Conservation (phyloP, 2,113 vertebrate species). For the Plestiodon gilberti region DNA sequence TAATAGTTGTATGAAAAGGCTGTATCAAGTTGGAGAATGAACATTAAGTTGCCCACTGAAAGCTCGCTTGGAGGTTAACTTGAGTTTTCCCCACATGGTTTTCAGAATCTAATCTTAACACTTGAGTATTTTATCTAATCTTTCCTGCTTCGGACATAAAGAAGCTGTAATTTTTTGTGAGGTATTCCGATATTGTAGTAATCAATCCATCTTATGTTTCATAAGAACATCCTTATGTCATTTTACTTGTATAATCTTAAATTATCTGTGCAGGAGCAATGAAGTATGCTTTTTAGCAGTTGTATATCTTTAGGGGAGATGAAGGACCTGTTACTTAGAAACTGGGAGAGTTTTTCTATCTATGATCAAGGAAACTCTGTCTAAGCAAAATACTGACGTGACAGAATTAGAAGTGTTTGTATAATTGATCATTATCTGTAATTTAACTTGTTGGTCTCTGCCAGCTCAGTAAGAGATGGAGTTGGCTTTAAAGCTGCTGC, state of each 20-base stretch:
- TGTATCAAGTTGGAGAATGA: background rate
- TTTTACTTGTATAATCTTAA: slow-evolving; percentile 23
- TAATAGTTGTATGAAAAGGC: background rate
- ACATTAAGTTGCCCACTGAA: background rate
- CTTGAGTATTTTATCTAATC: slow-evolving; percentile 42
- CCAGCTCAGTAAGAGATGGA: slow-evolving; percentile 48
- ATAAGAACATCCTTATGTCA: slow-evolving; percentile 28
- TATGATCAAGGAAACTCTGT: slow-evolving; percentile 35
- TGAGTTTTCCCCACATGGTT: slow-evolving; percentile 25
- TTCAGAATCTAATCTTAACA: slow-evolving; percentile 32
- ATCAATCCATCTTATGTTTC: background rate
- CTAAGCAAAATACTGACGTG: background rate
- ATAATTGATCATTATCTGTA: slow-evolving; percentile 53
- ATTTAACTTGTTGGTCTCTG: slow-evolving; percentile 42
- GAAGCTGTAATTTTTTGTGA: slow-evolving; percentile 33
- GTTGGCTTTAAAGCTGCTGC: slow-evolving; percentile 54
- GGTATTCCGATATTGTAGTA: slow-evolving; percentile 28
- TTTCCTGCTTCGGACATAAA: slow-evolving; percentile 24
- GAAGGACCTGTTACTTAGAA: slow-evolving; percentile 50
- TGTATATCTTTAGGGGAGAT: slow-evolving; percentile 60
- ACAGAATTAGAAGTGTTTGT: slow-evolving; percentile 38
- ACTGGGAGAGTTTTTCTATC: background rate
- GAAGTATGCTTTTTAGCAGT: slow-evolving; percentile 51
- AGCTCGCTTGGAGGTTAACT: slow-evolving; percentile 37
- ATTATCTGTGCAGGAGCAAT: slow-evolving; percentile 63